These are phyloP conservation scores for Meteorus sp. DNA, from an alignment of 1,140 invertebrate genomes.

Conservation along the genomic window DNA sequence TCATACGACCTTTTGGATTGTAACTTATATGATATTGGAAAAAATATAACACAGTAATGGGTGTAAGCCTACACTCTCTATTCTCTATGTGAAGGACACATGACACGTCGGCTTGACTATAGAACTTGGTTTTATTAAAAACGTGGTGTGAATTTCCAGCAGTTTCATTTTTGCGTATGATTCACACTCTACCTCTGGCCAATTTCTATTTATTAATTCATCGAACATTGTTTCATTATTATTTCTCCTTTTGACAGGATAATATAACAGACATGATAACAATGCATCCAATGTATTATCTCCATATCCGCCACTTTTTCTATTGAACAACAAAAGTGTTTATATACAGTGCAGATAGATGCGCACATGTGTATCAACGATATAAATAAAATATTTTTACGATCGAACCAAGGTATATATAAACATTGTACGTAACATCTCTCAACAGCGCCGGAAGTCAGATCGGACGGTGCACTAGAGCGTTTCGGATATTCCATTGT, in stretches of 20 bases:
- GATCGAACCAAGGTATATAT: not conserved
- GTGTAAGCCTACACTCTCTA: not conserved
- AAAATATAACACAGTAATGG: too few relatives aligned
- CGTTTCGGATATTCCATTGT: not conserved
- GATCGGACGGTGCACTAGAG: conserved; percentile 6
- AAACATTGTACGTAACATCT: conserved; percentile 2
- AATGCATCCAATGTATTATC: too few relatives aligned
- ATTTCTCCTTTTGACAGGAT: too few relatives aligned
- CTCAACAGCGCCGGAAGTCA: not conserved
- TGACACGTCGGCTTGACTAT: not conserved
- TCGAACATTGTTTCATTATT: not conserved
- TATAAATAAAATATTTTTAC: not conserved
- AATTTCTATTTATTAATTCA: not conserved
- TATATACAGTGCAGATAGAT: too few relatives aligned
- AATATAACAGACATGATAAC: too few relatives aligned
- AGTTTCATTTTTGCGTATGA: not conserved
- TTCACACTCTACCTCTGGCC: too few relatives aligned
- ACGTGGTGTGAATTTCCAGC: conserved; percentile 12
- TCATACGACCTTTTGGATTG: too few relatives aligned
- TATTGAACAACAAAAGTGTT: too few relatives aligned
- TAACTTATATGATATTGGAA: too few relatives aligned
- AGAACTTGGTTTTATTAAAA: conserved; percentile 14
- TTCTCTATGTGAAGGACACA: not conserved
- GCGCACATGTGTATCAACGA: not conserved
- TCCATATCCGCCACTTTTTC: too few relatives aligned